Evolutionary conservation across 1,140 invertebrate species (phyloP), one percentile per base, ranked within the genome.

Genomic region (Cotesia typhae): DNA sequence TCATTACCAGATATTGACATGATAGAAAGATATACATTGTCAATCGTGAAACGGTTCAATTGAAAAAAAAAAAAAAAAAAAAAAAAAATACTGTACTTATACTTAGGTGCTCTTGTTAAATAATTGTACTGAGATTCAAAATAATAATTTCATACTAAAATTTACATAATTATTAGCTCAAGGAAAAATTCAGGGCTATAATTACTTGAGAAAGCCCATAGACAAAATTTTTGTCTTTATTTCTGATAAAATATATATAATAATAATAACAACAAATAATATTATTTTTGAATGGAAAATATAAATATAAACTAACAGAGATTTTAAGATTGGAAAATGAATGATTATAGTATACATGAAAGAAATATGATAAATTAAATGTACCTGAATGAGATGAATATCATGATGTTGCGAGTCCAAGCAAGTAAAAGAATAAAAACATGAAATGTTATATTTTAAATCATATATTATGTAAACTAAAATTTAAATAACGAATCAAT

Each of bases 361-460:
- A 72, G 53, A 52, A 52, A 55, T 64, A 55, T 67, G 35, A 67
- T 38, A 53, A 17, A 68, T 67, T 47, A 75, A 72, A 67, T 3
- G 74, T 75, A 75, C 74, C 74, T 75, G 74, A 75, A 69, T 57
- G 74, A 63, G 67, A 69, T 72, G 35, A 65, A 20, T 35, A 47
- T 59, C 9, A 67, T 67, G 28, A 67, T 57, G 66, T 66, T 36
- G 53, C 53, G 70, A 41, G 61, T 47, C 74, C 70, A 72, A 72
- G 74, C 60, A 70, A 53, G 66, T 59, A 67, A 57, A 57, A 41
- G 41, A 51, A 36, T 53, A 47, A 38, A 60, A 59, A 64, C 20
- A 35, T n/a, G 17, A 36, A 38, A 68, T 64, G 7, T 20, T 36
- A 14, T 55, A 37, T 66, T 66, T 66, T 66, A 66, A 66, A 14